A percentile compares a stretch with the other conserved stretches of the same genome.
These are phyloP conservation scores for Eulemur macaco DNA, from an alignment of 2,113 vertebrate species.

Conservation along the genomic window DNA sequence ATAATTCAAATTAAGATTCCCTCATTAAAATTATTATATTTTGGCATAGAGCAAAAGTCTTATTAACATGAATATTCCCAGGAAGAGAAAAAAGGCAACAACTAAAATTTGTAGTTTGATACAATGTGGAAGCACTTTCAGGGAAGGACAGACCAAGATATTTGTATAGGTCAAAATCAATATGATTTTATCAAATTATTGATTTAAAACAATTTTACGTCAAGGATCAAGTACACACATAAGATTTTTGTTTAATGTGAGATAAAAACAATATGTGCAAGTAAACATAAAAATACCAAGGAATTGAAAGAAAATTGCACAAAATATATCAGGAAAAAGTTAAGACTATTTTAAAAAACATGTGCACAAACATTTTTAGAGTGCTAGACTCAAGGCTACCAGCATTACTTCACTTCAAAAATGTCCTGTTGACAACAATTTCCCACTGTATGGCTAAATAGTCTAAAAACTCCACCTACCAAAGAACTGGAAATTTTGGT, in stretches of 20 bases:
- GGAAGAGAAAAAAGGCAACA: neutral
- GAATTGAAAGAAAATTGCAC: neutral
- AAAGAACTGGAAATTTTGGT: neutral
- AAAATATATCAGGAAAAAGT: neutral
- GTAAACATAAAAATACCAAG: neutral
- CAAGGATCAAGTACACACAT: neutral
- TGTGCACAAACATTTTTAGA: neutral
- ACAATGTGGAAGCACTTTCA: neutral
- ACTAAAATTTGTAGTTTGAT: neutral
- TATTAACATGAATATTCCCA: conserved; percentile 30
- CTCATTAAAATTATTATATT: conserved; percentile 25
- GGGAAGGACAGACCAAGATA: neutral
- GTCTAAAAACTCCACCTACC: neutral
- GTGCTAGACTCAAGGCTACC: neutral
- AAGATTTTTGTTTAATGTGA: neutral
- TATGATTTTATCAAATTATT: neutral
- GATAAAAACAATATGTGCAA: neutral
- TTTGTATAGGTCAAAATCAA: neutral
- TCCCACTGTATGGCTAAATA: neutral
- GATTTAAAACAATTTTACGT: neutral
- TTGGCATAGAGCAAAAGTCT: neutral
- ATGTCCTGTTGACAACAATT: neutral
- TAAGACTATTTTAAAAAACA: neutral
- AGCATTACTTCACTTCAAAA: neutral
- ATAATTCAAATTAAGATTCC: conserved; percentile 23